A percentile compares a stretch with the other conserved stretches of the same genome.
Conservation (phyloP, 2,888 invertebrate species). For the Arenicola marina region DNA sequence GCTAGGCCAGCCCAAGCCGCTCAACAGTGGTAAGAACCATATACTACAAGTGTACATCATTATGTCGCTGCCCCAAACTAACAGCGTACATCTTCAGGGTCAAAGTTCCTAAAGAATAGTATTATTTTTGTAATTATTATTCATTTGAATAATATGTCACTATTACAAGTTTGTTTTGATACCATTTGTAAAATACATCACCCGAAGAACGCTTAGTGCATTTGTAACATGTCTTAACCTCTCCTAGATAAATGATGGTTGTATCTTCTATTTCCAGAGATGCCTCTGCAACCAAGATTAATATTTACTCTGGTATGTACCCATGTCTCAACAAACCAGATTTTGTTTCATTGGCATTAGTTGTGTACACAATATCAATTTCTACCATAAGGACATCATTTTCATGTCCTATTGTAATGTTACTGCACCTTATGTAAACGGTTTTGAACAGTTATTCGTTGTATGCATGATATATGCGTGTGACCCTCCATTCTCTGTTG, state of each 20-base stretch:
- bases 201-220: too few species aligned
- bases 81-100: too few species aligned
- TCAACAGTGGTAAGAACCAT: too few species aligned
- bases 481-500: neutral
- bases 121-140: too few species aligned
- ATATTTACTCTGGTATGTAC: slow-evolving; percentile 60
- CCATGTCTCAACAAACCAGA: neutral
- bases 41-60: too few species aligned
- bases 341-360: slow-evolving; percentile 15
- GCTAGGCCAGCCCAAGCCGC: too few species aligned
- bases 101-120: too few species aligned
- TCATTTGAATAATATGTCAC: too few species aligned
- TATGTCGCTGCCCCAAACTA: too few species aligned
- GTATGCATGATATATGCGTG: neutral
- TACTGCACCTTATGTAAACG: neutral
- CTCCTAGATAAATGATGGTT: neutral
- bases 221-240: neutral
- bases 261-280: slow-evolving; percentile 51
- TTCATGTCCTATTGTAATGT: neutral
- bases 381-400: neutral
- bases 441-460: neutral
- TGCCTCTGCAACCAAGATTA: slow-evolving; percentile 61
- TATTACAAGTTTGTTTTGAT: neutral
- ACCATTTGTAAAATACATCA: neutral
- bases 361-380: neutral